Conservation (phyloP, 2,888 invertebrate genomes). For the Theristus sp. region DNA sequence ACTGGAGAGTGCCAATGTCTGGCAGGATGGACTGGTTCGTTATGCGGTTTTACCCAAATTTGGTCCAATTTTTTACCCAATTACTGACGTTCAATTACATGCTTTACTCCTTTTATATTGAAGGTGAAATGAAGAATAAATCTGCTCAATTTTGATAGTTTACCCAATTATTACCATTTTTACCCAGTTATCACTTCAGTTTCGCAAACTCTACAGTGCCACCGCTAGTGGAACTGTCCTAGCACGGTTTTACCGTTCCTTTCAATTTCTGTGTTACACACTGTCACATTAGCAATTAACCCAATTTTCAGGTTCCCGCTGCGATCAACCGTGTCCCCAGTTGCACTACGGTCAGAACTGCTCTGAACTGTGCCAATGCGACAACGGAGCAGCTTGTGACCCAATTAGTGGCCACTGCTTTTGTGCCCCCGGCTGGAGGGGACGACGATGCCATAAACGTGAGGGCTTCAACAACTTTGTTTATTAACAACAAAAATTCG, state of each 20-base stretch:
- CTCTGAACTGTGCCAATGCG: constrained; percentile 59
- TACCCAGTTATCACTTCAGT: too few relatives aligned
- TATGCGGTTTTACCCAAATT: neutral
- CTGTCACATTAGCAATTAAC: too few relatives aligned
- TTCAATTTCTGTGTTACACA: too few relatives aligned
- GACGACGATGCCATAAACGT: constrained; percentile 9
- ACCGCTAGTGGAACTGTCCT: too few relatives aligned
- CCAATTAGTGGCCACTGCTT: constrained; percentile 53
- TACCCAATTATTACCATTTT: too few relatives aligned
- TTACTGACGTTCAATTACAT: neutral
- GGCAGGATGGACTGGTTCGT: constrained; percentile 37
- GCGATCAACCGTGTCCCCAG: constrained; percentile 31
- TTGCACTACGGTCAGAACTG: constrained; percentile 72
- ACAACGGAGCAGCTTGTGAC: constrained; percentile 71
- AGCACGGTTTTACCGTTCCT: too few relatives aligned
- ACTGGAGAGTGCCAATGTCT: constrained; percentile 27
- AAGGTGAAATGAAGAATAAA: too few relatives aligned
- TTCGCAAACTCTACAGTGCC: too few relatives aligned
- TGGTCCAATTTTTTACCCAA: too few relatives aligned
- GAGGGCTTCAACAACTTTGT: constrained; percentile 14
- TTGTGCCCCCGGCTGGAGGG: constrained; percentile 33
- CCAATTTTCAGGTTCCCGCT: constrained; percentile 45
- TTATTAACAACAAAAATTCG: constrained; percentile 11
- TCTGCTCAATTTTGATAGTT: too few relatives aligned
- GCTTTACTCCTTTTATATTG: too few relatives aligned